phyloP scores from a whole-genome alignment of 1,140 invertebrate genomes.

The Caenorhabditis remanei region DNA sequence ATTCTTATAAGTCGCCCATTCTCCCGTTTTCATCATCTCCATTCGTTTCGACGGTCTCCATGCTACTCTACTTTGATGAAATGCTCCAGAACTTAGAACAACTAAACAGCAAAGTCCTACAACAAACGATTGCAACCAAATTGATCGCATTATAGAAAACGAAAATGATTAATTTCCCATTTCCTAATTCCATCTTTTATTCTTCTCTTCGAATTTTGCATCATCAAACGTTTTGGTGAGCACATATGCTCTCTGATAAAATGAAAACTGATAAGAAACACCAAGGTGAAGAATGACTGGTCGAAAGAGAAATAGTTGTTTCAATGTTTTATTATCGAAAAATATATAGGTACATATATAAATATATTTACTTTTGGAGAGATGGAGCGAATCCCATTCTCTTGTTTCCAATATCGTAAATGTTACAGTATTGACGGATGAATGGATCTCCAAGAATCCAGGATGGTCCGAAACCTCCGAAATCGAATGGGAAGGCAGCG shows the following conservation, averaged over 20 bases:
- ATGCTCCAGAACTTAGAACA: neutral
- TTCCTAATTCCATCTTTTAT: neutral
- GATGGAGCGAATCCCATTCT: conserved; percentile 63
- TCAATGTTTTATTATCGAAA: conserved; percentile 33
- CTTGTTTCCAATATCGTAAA: conserved; percentile 61
- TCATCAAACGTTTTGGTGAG: conserved; percentile 7
- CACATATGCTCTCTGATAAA: neutral
- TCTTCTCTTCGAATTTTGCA: conserved; percentile 8
- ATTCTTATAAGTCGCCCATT: neutral
- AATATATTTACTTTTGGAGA: conserved; percentile 56
- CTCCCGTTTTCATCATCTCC: neutral
- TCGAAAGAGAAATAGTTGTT: neutral
- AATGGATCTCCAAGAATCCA: conserved; percentile 63
- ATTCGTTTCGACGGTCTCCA: conserved; percentile 25
- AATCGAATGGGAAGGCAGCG: conserved; percentile 54
- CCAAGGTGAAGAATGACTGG: neutral
- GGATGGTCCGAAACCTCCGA: conserved; percentile 57
- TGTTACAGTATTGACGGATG: conserved; percentile 59
- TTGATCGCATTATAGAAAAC: neutral
- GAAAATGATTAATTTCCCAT: neutral
- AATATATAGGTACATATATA: conserved; percentile 28
- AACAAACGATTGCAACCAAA: neutral
- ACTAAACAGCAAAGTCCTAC: neutral
- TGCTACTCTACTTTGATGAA: neutral
- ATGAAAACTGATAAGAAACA: neutral